Evolutionary conservation across 1,140 invertebrate genomes (phyloP), one percentile per base, ranked within the genome.

Genomic region (Drosophila burlai): DNA sequence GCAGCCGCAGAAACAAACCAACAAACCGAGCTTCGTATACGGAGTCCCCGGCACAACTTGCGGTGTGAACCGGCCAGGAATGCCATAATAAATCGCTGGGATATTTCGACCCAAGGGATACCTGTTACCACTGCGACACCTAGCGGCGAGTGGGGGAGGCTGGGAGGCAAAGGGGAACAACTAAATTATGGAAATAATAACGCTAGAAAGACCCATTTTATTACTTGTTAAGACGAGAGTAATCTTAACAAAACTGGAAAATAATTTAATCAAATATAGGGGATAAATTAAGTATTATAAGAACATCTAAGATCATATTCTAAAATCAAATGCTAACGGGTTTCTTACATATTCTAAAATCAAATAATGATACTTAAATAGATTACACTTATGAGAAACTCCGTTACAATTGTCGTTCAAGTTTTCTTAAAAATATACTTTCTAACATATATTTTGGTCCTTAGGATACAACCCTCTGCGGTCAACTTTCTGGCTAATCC

Each of bases 31-130:
- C 40, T 38, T 16, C 4, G 38, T 43, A 59, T 43, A 72, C 68
- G 29, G 43, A 62, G 66, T 59, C 38, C 42, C 47, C 42, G 43
- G 71, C 87, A 91, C 83, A 91, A 91, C 83, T 91, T 91, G 83
- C 82, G 82, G 86, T 91, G 86, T 91, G 83, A 91, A 86, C 65
- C 76, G 65, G 54, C 26, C 50, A 50, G 77, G 47, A 50, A 75
- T 68, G 45, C 50, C 42, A 45, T 13, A 21, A 65, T 13, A 45
- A 55, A 43, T 21, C 29, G 10, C 8, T 13, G 24, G 1, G 11
- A 18, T 13, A 36, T 75, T 49, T 36, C 18, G 50, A 60, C 38
- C 31, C 10, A 13, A 7, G n/a, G 52, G 15, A 81, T 85, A 67
- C 81, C 76, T 60, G 40, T 42, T 49, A 57, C 16, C 5, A 2